Evolutionary conservation across 2,888 invertebrate genomes (phyloP), one percentile per base, ranked within the genome.

Genomic region (Biston stratarius): DNA sequence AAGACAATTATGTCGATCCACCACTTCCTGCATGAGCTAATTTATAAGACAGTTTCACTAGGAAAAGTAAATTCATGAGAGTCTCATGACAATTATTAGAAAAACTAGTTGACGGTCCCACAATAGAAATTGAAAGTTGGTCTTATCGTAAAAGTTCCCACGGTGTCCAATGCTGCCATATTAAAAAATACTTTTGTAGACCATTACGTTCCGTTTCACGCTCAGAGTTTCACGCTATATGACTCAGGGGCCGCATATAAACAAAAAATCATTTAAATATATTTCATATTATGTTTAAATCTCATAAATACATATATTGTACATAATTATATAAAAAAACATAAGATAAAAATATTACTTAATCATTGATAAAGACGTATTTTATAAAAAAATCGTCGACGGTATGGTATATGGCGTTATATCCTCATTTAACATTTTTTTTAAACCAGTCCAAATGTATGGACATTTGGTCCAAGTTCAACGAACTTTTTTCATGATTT

Each of bases 91-190:
- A 84, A 67, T 71, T 75, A 71, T 82, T 83, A 86, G 81, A 87
- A 84, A 76, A 61, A 57, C 55, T 55, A 33, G 48, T 40, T 60
- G 65, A 67, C 70, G 72, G 57, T 52, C 70, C 68, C 80, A 89
- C 87, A 89, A 89, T 87, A 78, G 80, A 83, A 87, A 85, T 78
- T 77, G 85, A 88, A 87, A 88, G 88, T 88, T 86, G 77, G 78
- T 76, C 77, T 82, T 85, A 86, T 84, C 83, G 77, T 42, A 61
- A 80, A 77, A 77, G 68, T 90, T 92, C 91, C 86, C 92, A 92
- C 85, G 73, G 85, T 83, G 87, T 90, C 90, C 85, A 73, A 85
- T 83, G 88, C 85, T 90, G 85, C 89, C 86, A 88, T 84, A 62
- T 64, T 72, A 74, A 83, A 87, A 83, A 78, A 82, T 67, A 73